Base-by-base conservation (phyloP, 2,888 invertebrate genomes). In the Spilarctia lutea region DNA sequence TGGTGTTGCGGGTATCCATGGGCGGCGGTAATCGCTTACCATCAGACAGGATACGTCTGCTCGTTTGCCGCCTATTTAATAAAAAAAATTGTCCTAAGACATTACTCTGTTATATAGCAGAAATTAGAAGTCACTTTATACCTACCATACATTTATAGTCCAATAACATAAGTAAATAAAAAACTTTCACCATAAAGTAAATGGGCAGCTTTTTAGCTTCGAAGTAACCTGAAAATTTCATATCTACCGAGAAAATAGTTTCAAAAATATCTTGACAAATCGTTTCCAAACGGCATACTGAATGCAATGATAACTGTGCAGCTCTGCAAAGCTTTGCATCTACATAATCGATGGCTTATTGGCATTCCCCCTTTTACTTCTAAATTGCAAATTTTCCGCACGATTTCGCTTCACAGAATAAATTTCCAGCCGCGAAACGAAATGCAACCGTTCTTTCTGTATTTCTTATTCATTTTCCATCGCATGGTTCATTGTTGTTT, bases 371-470 rank as follows among this genome's bases (percentile, higher is more conserved):
- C 92, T 92, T 93, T 94, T 94, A 94, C 94, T 95, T 94, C 93
- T 93, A 95, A 96, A 96, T 94, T 95, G 95, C 95, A 94, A 95
- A 96, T 96, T 95, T 96, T 96, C 94, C 94, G 91, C 95, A 93
- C 95, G 95, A 96, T 95, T 95, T 94, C 93, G 90, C 88, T 89
- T 91, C 87, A 87, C 89, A 88, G 93, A 93, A 94, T 95, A 95
- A 91, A 95, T 95, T 95, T 94, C 92, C 92, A 90, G 93, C 88
- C 90, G 92, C 91, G 90, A 91, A 89, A 89, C 90, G 89, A 88
- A 81, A 91, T 90, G 91, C 89, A 92, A 93, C 92, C 90, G 90
- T 92, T 89, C 91, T 90, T 92, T 89, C 88, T 88, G 88, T 89
- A 89, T 91, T 91, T 89, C 87, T 89, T 90, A 89, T 89, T 89